Evolutionary conservation across 2,113 vertebrate species (phyloP).

Genomic region (Trichechus manatus): DNA sequence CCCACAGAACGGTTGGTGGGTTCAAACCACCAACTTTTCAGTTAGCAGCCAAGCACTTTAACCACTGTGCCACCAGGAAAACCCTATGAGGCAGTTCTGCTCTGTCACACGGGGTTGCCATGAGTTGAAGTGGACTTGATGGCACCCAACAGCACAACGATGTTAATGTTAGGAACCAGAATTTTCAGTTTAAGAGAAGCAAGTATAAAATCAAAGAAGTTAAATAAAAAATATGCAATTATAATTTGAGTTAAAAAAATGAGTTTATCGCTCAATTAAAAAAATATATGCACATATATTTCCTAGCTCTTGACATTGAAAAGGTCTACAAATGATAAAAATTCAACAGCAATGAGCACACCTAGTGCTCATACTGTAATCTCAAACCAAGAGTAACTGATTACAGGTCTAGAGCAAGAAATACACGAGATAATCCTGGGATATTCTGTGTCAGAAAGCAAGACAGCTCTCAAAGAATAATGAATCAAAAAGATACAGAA

Average conservation of each 20-base stretch:
- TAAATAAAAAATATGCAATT: background rate
- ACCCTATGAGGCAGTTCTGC: too few species aligned
- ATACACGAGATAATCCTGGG: background rate
- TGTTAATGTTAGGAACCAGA: background rate
- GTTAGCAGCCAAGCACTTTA: too few species aligned
- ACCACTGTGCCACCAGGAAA: too few species aligned
- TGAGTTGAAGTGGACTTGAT: too few species aligned
- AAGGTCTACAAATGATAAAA: background rate
- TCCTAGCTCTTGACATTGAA: background rate
- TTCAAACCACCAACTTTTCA: too few species aligned
- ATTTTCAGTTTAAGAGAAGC: background rate
- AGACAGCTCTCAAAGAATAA: background rate
- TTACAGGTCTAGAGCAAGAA: background rate
- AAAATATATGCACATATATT: background rate
- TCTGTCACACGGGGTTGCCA: too few species aligned
- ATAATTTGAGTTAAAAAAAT: constrained; percentile 4
- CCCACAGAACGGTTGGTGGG: too few species aligned
- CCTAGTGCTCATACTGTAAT: background rate
- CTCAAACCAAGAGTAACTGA: background rate
- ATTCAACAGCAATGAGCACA: background rate
- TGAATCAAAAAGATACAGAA: background rate
- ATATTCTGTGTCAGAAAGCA: background rate
- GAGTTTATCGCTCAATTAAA: background rate
- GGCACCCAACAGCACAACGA: background rate
- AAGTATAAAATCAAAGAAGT: background rate